Evolutionary conservation across 2,888 invertebrate species (phyloP).

Genomic region (Scaptomyza cyrtandrae): DNA sequence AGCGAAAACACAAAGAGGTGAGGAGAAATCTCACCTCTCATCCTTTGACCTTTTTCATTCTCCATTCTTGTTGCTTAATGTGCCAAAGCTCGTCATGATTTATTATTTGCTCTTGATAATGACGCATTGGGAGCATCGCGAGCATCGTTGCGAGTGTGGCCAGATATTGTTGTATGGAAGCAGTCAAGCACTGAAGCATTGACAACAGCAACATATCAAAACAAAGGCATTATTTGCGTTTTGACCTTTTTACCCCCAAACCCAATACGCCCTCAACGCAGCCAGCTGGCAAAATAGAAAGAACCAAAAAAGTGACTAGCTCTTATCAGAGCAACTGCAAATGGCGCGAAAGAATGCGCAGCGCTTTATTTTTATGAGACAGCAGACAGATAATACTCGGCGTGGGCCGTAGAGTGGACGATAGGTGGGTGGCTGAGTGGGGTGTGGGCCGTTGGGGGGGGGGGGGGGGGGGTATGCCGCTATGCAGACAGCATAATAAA

Average conservation of each 20-base stretch:
- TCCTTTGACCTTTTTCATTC: not conserved
- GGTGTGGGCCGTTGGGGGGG: not conserved
- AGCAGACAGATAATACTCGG: constrained; percentile 72
- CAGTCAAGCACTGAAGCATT: constrained; percentile 53
- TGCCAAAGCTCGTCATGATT: constrained; percentile 63
- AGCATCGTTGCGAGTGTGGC: constrained; percentile 5
- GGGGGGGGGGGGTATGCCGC: constrained; percentile 37
- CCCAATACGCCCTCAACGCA: constrained; percentile 4
- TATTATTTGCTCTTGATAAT: constrained; percentile 78
- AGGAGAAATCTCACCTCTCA: not conserved
- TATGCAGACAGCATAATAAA: constrained; percentile 77
- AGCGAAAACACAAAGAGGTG: constrained; percentile 3
- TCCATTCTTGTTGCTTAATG: constrained; percentile 36
- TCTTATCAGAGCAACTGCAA: constrained; percentile 77
- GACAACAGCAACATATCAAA: constrained; percentile 73
- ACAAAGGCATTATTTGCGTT: constrained; percentile 70
- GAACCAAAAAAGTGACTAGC: constrained; percentile 50
- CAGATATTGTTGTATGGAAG: constrained; percentile 5
- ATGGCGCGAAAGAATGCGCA: constrained; percentile 80
- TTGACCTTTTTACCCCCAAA: constrained; percentile 63
- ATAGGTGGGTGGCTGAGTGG: constrained; percentile 18
- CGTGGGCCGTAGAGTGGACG: constrained; percentile 28
- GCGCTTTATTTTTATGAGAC: constrained; percentile 78
- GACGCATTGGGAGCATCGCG: constrained; percentile 54
- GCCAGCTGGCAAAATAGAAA: constrained; percentile 20